Percentiles rank a stretch among this genome's conserved stretches.
Conservation (phyloP, 2,113 vertebrate genomes). For the Ceuthmochares aereus region DNA sequence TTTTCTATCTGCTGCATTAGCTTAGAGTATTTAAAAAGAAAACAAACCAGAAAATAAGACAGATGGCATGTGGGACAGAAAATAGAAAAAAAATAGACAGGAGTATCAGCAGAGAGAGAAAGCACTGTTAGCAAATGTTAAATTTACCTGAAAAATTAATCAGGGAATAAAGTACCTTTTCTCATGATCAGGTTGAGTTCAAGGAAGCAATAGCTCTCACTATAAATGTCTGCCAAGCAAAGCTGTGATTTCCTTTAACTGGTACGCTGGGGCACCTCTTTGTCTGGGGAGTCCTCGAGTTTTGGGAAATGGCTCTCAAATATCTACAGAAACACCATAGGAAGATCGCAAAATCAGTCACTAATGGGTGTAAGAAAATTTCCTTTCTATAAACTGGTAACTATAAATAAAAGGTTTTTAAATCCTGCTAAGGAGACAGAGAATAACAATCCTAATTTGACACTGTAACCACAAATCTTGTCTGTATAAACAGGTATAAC, state of each 20-base stretch:
- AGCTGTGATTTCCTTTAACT: not conserved
- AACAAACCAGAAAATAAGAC: slow-evolving; percentile 25
- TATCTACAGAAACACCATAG: not conserved
- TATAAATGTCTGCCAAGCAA: not conserved
- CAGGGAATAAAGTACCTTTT: not conserved
- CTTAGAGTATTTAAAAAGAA: not conserved
- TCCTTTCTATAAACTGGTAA: not conserved
- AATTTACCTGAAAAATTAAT: not conserved
- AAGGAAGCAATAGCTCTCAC: not conserved
- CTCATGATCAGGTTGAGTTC: not conserved
- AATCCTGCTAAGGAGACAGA: not conserved
- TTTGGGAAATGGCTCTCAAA: not conserved
- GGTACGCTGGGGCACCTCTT: not conserved
- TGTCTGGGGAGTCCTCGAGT: not conserved
- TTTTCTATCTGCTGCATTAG: not conserved
- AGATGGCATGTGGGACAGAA: slow-evolving; percentile 25
- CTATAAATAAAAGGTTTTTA: not conserved
- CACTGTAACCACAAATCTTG: not conserved
- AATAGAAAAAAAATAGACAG: not conserved
- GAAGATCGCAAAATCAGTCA: not conserved
- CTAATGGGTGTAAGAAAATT: not conserved
- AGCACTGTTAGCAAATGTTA: not conserved
- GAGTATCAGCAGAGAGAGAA: not conserved
- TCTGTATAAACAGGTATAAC: not conserved
- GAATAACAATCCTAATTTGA: not conserved